phyloP scores from a whole-genome alignment of 2,888 invertebrate genomes.

The Lathronympha strigana region DNA sequence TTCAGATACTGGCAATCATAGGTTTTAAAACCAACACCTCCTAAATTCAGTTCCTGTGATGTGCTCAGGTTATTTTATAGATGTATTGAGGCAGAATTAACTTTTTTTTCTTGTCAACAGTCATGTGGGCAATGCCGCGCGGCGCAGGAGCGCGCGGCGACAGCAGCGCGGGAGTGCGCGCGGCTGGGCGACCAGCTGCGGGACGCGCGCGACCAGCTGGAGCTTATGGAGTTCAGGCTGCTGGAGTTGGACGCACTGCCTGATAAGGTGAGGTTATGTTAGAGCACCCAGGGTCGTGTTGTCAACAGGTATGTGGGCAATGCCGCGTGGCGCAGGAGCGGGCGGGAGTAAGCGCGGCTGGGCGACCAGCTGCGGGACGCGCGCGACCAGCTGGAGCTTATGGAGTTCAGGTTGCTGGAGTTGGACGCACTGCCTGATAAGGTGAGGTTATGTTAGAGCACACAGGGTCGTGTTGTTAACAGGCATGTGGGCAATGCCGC shows the following conservation, averaged over 20 bases:
- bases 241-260: constrained; percentile 88
- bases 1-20: too few species aligned
- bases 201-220: constrained; percentile 91
- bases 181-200: constrained; percentile 87
- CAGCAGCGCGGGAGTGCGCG: constrained; percentile 80
- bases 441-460: constrained; percentile 54
- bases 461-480: too few species aligned
- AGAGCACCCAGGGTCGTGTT: too few species aligned
- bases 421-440: constrained; percentile 85
- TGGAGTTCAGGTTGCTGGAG: constrained; percentile 91
- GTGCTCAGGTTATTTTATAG: too few species aligned
- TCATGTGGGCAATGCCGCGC: constrained; percentile 77
- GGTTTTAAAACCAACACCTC: too few species aligned
- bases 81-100: too few species aligned
- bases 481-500: background rate
- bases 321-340: too few species aligned
- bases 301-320: background rate
- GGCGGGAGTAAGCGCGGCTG: constrained; percentile 83
- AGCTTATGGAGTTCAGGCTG: constrained; percentile 91
- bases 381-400: constrained; percentile 90
- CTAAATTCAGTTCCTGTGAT: too few species aligned
- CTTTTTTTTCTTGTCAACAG: constrained; percentile 55
- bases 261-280: constrained; percentile 65
- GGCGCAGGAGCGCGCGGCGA: constrained; percentile 74
- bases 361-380: constrained; percentile 88